These are phyloP conservation scores for Sula dactylatra DNA, from an alignment of 2,113 vertebrate genomes.

Conservation along the genomic window DNA sequence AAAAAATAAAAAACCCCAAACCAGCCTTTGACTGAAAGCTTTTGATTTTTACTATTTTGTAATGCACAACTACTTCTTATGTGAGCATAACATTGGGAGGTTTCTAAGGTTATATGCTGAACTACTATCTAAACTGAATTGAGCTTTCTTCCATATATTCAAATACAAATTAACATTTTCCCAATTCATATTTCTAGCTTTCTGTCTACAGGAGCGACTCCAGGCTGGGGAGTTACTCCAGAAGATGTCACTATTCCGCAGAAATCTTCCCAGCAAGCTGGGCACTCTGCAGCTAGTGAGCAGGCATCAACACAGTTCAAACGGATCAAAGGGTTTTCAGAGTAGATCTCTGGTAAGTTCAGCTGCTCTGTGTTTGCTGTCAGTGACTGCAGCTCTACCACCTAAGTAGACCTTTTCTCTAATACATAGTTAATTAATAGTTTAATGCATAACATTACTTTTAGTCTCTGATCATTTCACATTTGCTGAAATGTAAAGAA, in stretches of 20 bases:
- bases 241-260: background rate
- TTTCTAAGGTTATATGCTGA: background rate
- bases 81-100: fast-evolving
- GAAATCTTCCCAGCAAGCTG: background rate
- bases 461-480: background rate
- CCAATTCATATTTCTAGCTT: fast-evolving
- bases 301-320: fast-evolving
- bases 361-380: background rate
- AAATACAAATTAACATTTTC: background rate
- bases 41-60: background rate
- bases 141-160: background rate
- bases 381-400: background rate
- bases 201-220: background rate
- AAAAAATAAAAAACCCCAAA: background rate
- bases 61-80: background rate
- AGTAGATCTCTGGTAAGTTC: background rate
- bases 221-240: background rate
- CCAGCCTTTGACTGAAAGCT: background rate
- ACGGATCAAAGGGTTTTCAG: background rate
- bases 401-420: background rate
- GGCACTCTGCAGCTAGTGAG: fast-evolving
- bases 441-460: background rate
- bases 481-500: background rate
- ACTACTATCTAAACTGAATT: background rate
- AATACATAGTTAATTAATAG: background rate